Evolutionary conservation across 2,888 invertebrate species (phyloP).

Genomic region (Drosophila algonquin): DNA sequence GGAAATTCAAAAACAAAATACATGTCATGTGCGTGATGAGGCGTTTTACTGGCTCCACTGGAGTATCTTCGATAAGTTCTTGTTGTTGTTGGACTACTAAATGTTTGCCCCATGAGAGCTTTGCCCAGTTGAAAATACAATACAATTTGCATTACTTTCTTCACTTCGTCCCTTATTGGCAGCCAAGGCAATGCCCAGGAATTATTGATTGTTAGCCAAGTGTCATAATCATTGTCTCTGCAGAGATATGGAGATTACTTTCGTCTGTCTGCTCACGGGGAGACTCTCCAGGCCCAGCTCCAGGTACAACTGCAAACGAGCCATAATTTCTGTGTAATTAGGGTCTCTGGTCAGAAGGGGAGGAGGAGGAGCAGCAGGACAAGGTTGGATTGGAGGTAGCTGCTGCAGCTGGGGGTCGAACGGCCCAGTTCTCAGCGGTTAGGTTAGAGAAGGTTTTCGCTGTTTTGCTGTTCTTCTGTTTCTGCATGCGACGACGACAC

Average conservation of each 20-base stretch:
- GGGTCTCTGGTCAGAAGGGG: slow-evolving; percentile 8
- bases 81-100: no score
- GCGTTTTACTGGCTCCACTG: no score
- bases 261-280: slow-evolving; percentile 17
- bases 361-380: slow-evolving; percentile 1
- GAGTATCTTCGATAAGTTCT: no score
- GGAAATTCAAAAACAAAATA: no score
- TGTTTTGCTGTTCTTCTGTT: neutral
- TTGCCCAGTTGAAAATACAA: no score
- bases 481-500: neutral
- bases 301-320: slow-evolving; percentile 27
- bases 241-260: slow-evolving; percentile 27
- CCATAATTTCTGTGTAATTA: slow-evolving; percentile 41
- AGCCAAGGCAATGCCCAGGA: neutral
- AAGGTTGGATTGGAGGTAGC: neutral
- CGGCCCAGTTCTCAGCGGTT: slow-evolving; percentile 65
- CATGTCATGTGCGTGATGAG: neutral
- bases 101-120: neutral
- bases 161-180: neutral
- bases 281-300: slow-evolving; percentile 1
- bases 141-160: neutral
- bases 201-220: slow-evolving; percentile 31
- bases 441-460: neutral
- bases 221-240: slow-evolving; percentile 24
- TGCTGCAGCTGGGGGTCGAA: slow-evolving; percentile 37